A percentile compares a stretch with the other conserved stretches of the same genome.
Evolutionary conservation across 2,888 invertebrate genomes (phyloP).

Genomic region (Monochamus alternatus): DNA sequence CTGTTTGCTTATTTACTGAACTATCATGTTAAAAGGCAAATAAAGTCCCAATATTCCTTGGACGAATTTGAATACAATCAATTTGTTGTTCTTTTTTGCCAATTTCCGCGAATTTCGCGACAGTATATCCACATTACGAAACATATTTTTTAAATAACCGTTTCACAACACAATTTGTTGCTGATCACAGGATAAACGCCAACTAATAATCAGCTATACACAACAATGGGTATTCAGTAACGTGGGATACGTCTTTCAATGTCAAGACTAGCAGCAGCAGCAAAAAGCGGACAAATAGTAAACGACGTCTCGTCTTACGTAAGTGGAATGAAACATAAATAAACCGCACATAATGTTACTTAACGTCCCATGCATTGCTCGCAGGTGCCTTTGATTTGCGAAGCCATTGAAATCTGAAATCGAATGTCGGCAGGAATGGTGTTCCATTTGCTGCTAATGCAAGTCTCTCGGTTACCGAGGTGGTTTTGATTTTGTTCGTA

Average conservation of each 20-base stretch:
- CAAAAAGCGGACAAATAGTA: neutral
- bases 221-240: neutral
- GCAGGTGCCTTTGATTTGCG: constrained; percentile 5
- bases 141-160: too few species aligned
- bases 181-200: neutral
- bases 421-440: neutral
- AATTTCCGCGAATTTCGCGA: too few species aligned
- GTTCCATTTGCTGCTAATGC: neutral
- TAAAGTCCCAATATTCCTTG: too few species aligned
- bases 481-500: too few species aligned
- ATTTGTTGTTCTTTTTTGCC: too few species aligned
- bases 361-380: constrained; percentile 8
- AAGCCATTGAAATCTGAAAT: constrained; percentile 17
- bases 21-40: too few species aligned
- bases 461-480: neutral
- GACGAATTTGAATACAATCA: too few species aligned
- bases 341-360: constrained; percentile 1
- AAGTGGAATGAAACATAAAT: constrained; percentile 1
- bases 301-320: neutral
- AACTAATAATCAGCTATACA: neutral
- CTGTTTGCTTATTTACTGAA: too few species aligned
- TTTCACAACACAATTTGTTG: neutral
- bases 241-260: constrained; percentile 9
- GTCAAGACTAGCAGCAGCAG: neutral
- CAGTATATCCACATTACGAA: too few species aligned